Evolutionary conservation across 2,797 vertebrate species (phyloP).

Genomic region (Cyclura pinguis): DNA sequence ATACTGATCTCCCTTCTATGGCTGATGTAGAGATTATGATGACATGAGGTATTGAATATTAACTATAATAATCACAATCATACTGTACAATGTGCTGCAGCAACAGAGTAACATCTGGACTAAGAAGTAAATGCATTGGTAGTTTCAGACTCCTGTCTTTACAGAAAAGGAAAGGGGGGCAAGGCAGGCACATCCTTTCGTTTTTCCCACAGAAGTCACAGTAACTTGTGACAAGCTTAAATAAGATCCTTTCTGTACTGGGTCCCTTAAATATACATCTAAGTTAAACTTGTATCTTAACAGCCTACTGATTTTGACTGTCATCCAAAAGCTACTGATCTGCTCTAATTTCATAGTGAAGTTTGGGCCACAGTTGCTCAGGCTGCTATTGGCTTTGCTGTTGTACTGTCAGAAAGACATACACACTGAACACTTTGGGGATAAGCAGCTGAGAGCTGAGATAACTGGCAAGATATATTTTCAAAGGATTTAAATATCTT

Average conservation of each 20-base stretch:
- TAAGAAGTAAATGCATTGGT: background rate
- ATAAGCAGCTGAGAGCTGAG: background rate
- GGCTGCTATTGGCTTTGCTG: background rate
- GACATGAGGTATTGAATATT: background rate
- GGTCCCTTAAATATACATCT: background rate
- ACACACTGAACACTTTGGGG: background rate
- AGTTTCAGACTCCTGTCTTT: background rate
- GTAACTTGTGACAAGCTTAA: background rate
- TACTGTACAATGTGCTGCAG: background rate
- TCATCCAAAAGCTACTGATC: background rate
- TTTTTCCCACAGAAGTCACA: background rate
- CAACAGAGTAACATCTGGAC: background rate
- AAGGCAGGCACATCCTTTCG: background rate
- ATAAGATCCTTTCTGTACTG: background rate
- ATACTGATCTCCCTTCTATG: background rate
- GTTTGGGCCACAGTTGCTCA: background rate
- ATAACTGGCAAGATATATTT: background rate
- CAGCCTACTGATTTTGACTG: background rate
- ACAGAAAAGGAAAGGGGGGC: background rate
- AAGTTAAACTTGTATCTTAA: background rate
- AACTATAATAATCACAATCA: conserved; percentile 1
- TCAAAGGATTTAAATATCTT: background rate
- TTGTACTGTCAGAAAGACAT: background rate
- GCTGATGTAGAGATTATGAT: background rate
- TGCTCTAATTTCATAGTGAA: background rate